Conservation (phyloP, 1,140 invertebrate genomes). For the Papilio helenus region DNA sequence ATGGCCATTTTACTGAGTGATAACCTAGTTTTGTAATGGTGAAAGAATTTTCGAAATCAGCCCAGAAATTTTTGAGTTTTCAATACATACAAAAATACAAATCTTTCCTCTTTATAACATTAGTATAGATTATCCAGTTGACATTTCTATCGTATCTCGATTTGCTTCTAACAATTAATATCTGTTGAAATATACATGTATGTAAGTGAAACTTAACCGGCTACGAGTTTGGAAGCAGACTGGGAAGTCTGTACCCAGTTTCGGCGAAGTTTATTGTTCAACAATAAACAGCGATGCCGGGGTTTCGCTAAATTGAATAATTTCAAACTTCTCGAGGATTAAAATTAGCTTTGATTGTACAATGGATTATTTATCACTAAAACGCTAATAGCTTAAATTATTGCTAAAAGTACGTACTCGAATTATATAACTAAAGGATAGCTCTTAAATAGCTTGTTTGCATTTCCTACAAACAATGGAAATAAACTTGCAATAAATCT, state of each 20-base stretch:
- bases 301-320: conserved; percentile 31
- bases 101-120: too few species aligned
- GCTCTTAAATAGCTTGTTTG: too few species aligned
- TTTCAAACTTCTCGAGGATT: conserved; percentile 32
- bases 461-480: too few species aligned
- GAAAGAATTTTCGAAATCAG: too few species aligned
- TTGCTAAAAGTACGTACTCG: neutral
- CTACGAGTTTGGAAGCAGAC: conserved; percentile 26
- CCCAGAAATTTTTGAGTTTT: too few species aligned
- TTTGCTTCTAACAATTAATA: conserved; percentile 2
- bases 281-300: conserved; percentile 34
- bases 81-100: too few species aligned
- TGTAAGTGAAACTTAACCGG: conserved; percentile 32
- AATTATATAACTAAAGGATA: too few species aligned
- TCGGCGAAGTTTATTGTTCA: conserved; percentile 33
- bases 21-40: too few species aligned
- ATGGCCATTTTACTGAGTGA: too few species aligned
- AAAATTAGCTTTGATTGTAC: conserved; percentile 37
- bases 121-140: too few species aligned
- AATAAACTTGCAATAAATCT: too few species aligned
- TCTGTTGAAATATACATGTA: neutral
- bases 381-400: neutral
- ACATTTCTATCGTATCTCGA: too few species aligned
- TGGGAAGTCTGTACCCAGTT: conserved; percentile 33
- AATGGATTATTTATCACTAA: conserved; percentile 30